phyloP scores from a whole-genome alignment of 2,888 invertebrate species.

The Galeruca laticollis region DNA sequence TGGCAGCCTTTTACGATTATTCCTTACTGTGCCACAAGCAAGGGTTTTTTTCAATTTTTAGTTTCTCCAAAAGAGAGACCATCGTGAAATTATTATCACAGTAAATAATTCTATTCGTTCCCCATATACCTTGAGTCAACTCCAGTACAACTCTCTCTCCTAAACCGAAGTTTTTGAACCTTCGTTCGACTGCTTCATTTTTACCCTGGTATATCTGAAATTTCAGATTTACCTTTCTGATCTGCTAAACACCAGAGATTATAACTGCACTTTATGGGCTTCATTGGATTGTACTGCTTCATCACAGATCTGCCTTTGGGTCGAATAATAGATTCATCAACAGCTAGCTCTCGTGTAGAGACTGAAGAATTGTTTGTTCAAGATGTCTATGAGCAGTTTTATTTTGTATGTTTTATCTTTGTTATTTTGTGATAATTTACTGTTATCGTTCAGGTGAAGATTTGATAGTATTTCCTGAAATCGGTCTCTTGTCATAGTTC shows the following conservation, averaged over 20 bases:
- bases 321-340: too few species aligned
- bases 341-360: too few species aligned
- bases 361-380: conserved; percentile 24
- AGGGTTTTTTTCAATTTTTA: too few species aligned
- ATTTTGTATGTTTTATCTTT: conserved; percentile 29
- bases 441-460: conserved; percentile 32
- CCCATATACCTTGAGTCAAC: conserved; percentile 38
- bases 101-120: too few species aligned
- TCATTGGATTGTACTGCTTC: too few species aligned
- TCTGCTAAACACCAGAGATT: conserved; percentile 42
- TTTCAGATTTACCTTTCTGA: conserved; percentile 39
- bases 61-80: too few species aligned
- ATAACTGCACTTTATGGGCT: too few species aligned
- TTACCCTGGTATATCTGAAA: conserved; percentile 50
- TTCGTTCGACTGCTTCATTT: conserved; percentile 35
- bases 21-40: too few species aligned
- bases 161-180: conserved; percentile 29
- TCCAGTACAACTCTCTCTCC: conserved; percentile 34
- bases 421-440: conserved; percentile 22
- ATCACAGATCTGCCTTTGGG: too few species aligned
- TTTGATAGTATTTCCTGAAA: conserved; percentile 31
- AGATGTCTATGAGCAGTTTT: conserved; percentile 1
- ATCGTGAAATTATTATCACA: too few species aligned
- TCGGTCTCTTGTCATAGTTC: conserved; percentile 21
- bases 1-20: too few species aligned